Conservation (phyloP, 35 echinoderm and acorn worm genomes). For the Diadema setosum region DNA sequence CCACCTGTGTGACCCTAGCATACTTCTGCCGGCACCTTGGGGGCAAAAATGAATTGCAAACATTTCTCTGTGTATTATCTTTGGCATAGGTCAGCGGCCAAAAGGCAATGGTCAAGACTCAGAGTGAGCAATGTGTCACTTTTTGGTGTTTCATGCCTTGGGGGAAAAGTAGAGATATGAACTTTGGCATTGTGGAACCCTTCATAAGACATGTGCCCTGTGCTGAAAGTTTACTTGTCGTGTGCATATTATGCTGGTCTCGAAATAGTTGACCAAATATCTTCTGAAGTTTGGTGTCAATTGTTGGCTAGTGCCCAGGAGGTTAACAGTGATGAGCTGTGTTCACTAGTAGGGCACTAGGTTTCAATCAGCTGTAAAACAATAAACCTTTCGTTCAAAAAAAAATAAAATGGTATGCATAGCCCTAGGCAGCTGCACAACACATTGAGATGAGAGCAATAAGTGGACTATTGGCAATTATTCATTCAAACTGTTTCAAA, state of each 20-base stretch:
- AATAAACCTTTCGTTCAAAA: too few relatives aligned
- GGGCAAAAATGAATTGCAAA: background rate
- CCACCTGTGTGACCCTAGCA: background rate
- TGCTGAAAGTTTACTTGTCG: background rate
- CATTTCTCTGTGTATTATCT: background rate
- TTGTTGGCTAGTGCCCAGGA: too few relatives aligned
- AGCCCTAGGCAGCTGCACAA: too few relatives aligned
- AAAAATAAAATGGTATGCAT: too few relatives aligned
- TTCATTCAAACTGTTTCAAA: too few relatives aligned
- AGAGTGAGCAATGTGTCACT: background rate
- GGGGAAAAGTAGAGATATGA: background rate
- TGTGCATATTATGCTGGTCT: background rate
- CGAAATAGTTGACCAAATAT: background rate
- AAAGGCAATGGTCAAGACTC: background rate
- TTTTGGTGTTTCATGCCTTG: background rate
- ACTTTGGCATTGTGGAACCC: background rate
- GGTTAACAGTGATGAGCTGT: too few relatives aligned
- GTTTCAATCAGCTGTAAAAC: too few relatives aligned
- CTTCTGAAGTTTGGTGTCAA: background rate
- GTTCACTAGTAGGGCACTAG: too few relatives aligned
- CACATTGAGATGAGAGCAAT: too few relatives aligned
- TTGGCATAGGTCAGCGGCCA: background rate
- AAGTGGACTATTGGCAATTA: too few relatives aligned
- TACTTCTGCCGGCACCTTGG: background rate
- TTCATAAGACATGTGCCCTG: background rate